These are phyloP conservation scores for Cataglyphis livida DNA, from an alignment of 2,888 invertebrate genomes.

Conservation along the genomic window DNA sequence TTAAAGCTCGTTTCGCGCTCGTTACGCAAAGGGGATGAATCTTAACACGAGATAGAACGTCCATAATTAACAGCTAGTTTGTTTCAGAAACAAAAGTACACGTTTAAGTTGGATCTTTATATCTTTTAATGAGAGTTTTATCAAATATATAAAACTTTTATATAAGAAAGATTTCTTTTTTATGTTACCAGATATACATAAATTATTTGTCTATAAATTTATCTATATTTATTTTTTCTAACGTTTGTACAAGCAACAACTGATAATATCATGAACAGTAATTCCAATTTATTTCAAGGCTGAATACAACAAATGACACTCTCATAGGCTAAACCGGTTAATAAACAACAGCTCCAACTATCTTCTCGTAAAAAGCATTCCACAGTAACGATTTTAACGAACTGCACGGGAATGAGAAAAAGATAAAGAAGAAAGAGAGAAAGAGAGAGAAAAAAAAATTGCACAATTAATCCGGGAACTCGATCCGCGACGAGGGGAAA, in stretches of 20 bases:
- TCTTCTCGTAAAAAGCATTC: background rate
- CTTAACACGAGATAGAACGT: background rate
- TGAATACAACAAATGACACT: background rate
- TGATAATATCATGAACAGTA: constrained; percentile 1
- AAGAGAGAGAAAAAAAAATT: background rate
- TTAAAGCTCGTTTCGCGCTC: background rate
- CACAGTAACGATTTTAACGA: constrained; percentile 23
- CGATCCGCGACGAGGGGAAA: background rate
- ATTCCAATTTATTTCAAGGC: background rate
- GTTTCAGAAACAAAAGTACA: background rate
- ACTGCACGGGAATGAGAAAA: background rate
- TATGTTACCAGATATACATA: background rate
- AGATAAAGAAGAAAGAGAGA: constrained; percentile 1
- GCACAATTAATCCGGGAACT: constrained; percentile 37
- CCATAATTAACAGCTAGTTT: constrained; percentile 16
- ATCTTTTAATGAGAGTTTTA: constrained; percentile 1
- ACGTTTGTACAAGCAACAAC: background rate
- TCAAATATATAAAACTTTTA: background rate
- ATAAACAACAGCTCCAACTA: constrained; percentile 26
- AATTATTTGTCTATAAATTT: background rate
- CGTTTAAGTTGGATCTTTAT: background rate
- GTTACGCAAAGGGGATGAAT: background rate
- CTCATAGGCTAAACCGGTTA: background rate
- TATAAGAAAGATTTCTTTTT: background rate
- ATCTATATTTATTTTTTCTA: background rate